Base-by-base conservation (phyloP, 1,140 invertebrate genomes). In the Alviniconcha marisindica region DNA sequence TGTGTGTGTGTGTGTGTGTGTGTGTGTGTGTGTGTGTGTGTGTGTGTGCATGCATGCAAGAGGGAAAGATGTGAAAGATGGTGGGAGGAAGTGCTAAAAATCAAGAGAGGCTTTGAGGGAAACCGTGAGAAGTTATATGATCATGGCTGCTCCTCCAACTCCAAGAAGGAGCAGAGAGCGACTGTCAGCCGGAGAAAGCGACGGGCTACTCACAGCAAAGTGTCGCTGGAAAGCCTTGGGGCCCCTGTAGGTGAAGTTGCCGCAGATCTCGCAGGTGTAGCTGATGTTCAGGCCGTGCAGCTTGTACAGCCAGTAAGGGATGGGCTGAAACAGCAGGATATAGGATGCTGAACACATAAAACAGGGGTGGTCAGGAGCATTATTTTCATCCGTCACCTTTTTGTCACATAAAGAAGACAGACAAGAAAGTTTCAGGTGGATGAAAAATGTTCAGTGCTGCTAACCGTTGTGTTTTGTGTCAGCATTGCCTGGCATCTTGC, bases 141-240 rank as follows among this genome's bases (percentile, higher is more conserved):
- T 21, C 21, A n/a, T 21, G 21, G 56, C 28, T n/a, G 28, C n/a
- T n/a, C n/a, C n/a, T n/a, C n/a, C n/a, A n/a, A n/a, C n/a, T n/a
- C n/a, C n/a, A n/a, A n/a, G n/a, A 71, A 38, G 15, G 3, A 15
- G 66, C 18, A 71, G 15, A 71, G 66, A 0, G n/a, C 12, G 12
- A 33, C n/a, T 15, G 28, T 31, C 2, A 3, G 28, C 28, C 1
- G 2, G 66, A 71, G 66, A 18, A 38, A 33, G n/a, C n/a, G n/a
- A 38, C 21, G 1, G 33, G n/a, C 44, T n/a, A 93, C 94, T 94
- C 92, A 95, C 95, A 1, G 98, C 98, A 95, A 99, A 99, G 94
- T 99, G 99, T 77, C 98, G 95, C 92, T 99, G 99, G 92, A 99
- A 99, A n/a, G 99, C 98, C 94, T 99, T 99, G 0, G 99, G 99